Conservation (phyloP, 2,888 invertebrate genomes). For the Lumbricus terrestris region DNA sequence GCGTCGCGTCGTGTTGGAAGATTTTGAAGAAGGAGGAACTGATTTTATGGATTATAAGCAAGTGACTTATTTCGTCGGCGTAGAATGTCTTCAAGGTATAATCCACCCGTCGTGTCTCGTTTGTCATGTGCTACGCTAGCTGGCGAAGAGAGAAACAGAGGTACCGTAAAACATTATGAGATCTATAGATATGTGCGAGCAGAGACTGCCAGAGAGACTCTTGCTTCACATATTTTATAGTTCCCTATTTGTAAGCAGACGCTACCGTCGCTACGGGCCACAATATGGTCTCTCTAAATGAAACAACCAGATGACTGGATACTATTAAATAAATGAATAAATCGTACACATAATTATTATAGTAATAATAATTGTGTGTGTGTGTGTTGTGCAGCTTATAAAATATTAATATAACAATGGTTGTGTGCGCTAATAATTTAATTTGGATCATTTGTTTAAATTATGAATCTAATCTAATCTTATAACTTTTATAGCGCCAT, state of each 20-base stretch:
- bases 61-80: conserved; percentile 7
- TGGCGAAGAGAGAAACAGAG: neutral
- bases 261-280: neutral
- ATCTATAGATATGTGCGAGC: neutral
- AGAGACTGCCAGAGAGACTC: too few species aligned
- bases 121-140: neutral
- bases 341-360: neutral
- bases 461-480: too few species aligned
- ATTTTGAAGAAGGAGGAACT: neutral
- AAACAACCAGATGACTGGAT: neutral
- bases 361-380: too few species aligned
- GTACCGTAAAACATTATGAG: neutral
- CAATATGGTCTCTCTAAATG: neutral
- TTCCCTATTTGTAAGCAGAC: neutral
- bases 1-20: neutral
- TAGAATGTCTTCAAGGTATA: neutral
- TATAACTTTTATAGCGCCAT: too few species aligned
- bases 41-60: conserved; percentile 10
- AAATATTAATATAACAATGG: too few species aligned
- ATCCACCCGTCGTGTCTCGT: conserved; percentile 3
- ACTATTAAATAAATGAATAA: neutral
- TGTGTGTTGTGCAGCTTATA: too few species aligned
- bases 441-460: too few species aligned
- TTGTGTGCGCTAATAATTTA: too few species aligned
- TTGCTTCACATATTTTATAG: neutral